Conservation (phyloP, 2,113 vertebrate genomes). For the Marmota flaviventris region DNA sequence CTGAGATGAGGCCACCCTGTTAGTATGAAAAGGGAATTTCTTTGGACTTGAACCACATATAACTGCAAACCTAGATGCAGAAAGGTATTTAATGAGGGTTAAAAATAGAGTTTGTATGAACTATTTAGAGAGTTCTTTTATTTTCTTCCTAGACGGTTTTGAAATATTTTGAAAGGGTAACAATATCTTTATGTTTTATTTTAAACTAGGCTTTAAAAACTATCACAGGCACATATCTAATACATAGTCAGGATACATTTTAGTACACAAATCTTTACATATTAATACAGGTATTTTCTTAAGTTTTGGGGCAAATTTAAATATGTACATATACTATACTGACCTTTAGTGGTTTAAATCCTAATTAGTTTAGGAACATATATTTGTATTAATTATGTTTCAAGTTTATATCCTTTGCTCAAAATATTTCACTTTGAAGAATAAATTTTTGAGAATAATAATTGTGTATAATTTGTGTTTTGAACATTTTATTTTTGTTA, state of each 20-base stretch:
- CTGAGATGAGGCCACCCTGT: background rate
- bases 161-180: background rate
- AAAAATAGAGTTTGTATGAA: background rate
- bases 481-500: background rate
- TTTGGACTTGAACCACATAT: background rate
- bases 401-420: background rate
- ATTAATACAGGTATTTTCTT: background rate
- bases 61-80: background rate
- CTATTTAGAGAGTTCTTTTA: background rate
- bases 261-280: background rate
- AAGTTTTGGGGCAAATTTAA: background rate
- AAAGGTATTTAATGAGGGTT: background rate
- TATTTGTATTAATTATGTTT: background rate
- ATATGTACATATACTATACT: background rate
- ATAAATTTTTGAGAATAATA: background rate
- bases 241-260: background rate
- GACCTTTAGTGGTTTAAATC: background rate
- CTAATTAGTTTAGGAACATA: background rate
- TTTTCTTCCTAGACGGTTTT: background rate
- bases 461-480: background rate
- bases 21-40: background rate
- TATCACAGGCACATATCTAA: background rate
- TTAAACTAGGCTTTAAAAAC: background rate
- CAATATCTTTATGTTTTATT: background rate
- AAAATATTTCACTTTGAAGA: background rate